These are phyloP conservation scores for Dendroctonus valens DNA, from an alignment of 1,140 invertebrate genomes.

Conservation along the genomic window DNA sequence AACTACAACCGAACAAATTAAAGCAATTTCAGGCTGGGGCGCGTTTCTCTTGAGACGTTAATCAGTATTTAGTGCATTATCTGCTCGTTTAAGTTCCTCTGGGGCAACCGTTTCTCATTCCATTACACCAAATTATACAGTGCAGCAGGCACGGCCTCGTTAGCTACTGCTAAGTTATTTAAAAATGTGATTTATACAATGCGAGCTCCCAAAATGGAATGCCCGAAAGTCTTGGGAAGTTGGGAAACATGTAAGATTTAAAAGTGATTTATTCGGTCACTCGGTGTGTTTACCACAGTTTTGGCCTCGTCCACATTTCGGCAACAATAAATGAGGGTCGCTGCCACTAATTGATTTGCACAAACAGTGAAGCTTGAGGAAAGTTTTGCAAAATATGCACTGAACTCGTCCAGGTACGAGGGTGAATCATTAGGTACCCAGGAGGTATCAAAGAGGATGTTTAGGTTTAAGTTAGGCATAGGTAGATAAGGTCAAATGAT, in stretches of 20 bases:
- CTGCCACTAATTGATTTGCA: no score
- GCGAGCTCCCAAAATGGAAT: slow-evolving; percentile 3
- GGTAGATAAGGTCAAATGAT: no score
- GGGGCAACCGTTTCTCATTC: slow-evolving; percentile 24
- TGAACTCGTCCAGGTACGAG: no score
- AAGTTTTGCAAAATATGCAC: no score
- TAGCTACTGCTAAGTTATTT: slow-evolving; percentile 29
- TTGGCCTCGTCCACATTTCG: background rate
- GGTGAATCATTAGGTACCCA: no score
- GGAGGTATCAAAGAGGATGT: no score
- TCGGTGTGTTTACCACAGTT: no score
- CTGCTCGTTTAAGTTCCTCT: slow-evolving; percentile 26
- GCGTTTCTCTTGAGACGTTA: slow-evolving; percentile 25
- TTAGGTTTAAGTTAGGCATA: no score
- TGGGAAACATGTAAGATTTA: slow-evolving; percentile 13
- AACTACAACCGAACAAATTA: background rate
- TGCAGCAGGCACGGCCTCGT: slow-evolving; percentile 21
- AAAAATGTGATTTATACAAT: slow-evolving; percentile 28
- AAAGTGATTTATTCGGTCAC: slow-evolving; percentile 17
- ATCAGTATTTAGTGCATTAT: slow-evolving; percentile 33
- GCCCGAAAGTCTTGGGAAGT: slow-evolving; percentile 3
- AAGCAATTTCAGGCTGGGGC: background rate
- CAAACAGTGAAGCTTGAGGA: no score
- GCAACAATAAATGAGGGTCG: no score
- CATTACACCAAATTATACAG: slow-evolving; percentile 28